Percentiles rank a stretch among this genome's conserved stretches.
Conservation (phyloP, 1,140 invertebrate species). For the Ericerus pela region DNA sequence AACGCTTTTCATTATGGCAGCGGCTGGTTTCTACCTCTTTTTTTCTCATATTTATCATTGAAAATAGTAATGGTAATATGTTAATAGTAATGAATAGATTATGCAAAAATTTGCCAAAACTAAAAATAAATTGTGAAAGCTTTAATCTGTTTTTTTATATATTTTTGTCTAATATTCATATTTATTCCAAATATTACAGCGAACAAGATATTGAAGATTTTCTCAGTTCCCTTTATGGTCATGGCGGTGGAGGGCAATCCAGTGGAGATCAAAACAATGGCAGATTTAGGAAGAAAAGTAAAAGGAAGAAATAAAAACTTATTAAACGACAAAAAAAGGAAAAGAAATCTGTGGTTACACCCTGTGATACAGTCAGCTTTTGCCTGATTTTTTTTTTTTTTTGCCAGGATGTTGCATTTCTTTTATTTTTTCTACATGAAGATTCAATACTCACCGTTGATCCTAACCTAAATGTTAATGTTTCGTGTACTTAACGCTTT, state of each 20-base stretch:
- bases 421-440: neutral
- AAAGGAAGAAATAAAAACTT: conserved; percentile 13
- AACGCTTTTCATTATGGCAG: too few species aligned
- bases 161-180: too few species aligned
- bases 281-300: conserved; percentile 7
- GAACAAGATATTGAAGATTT: conserved; percentile 47
- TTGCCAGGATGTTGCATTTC: neutral
- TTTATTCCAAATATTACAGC: too few species aligned
- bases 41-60: too few species aligned
- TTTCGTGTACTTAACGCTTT: conserved; percentile 9
- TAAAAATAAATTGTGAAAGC: too few species aligned
- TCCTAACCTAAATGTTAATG: conserved; percentile 1
- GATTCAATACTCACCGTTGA: conserved; percentile 1
- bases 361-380: conserved; percentile 4
- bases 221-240: conserved; percentile 42
- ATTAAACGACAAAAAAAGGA: too few species aligned
- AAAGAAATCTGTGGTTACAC: conserved; percentile 1
- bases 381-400: conserved; percentile 2
- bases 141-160: too few species aligned
- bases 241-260: conserved; percentile 16
- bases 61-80: too few species aligned
- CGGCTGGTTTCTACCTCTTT: too few species aligned
- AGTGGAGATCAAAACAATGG: neutral
- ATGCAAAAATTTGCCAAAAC: too few species aligned
- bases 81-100: too few species aligned